A percentile compares a stretch with the other conserved stretches of the same genome.
Conservation (phyloP, 2,113 vertebrate genomes). For the Urocynchramus pylzowi region DNA sequence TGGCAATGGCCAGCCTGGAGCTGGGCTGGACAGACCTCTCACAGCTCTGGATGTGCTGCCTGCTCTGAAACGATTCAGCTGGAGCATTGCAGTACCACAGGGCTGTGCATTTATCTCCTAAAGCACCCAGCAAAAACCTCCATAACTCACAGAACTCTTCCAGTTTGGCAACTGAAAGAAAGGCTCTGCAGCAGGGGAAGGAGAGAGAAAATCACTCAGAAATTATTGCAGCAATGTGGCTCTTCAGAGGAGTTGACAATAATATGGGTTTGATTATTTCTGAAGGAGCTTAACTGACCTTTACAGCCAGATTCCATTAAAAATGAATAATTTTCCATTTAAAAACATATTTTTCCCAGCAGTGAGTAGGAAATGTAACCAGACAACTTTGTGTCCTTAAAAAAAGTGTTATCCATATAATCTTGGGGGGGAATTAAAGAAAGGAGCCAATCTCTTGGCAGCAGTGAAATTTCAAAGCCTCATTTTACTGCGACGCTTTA, state of each 20-base stretch:
- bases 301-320: slow-evolving; percentile 14
- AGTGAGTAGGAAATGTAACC: slow-evolving; percentile 18
- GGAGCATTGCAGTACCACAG: background rate
- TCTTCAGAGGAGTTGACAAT: slow-evolving; percentile 14
- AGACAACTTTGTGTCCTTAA: slow-evolving; percentile 12
- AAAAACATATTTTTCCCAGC: background rate
- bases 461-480: slow-evolving; percentile 38
- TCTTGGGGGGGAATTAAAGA: slow-evolving; percentile 19
- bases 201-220: background rate
- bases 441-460: slow-evolving; percentile 36
- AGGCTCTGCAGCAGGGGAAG: background rate
- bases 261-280: slow-evolving; percentile 24
- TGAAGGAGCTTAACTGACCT: slow-evolving; percentile 11
- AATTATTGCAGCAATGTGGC: background rate
- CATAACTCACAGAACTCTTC: background rate
- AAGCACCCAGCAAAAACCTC: background rate
- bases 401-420: slow-evolving; percentile 19
- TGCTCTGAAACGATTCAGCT: background rate
- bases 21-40: background rate
- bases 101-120: background rate
- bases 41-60: background rate
- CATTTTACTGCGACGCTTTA: slow-evolving; percentile 36
- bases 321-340: slow-evolving; percentile 33
- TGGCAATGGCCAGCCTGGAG: background rate
- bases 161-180: background rate